These are phyloP conservation scores for Cliona cf. orientalis DNA, from an alignment of 37 sponge, comb jelly and placozoan species.

Conservation along the genomic window DNA sequence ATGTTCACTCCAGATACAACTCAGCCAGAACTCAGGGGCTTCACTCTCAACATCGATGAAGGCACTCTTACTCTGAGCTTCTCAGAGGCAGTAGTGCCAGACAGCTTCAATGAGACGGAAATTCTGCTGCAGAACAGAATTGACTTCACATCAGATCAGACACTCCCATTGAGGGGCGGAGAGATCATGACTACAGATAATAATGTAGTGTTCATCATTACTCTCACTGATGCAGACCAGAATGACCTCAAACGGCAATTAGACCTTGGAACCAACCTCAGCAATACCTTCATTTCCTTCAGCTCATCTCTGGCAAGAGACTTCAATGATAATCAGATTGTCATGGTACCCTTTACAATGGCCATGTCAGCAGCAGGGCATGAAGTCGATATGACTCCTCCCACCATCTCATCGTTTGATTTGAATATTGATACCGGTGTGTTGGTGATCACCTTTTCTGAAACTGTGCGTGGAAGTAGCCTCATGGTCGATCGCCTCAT, in stretches of 20 bases:
- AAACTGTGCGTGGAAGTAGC: constrained; percentile 57
- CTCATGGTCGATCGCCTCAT: constrained; percentile 48
- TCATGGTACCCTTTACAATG: neutral
- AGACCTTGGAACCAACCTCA: constrained; percentile 55
- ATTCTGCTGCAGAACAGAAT: constrained; percentile 59
- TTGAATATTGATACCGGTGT: constrained; percentile 61
- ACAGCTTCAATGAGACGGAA: constrained; percentile 70
- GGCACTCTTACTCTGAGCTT: constrained; percentile 81
- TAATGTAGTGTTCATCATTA: constrained; percentile 43
- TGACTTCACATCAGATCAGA: constrained; percentile 4
- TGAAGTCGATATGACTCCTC: constrained; percentile 57
- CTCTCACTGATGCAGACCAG: constrained; percentile 45
- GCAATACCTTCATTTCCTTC: constrained; percentile 78
- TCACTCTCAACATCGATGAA: constrained; percentile 59
- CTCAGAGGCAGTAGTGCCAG: constrained; percentile 74
- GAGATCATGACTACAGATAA: constrained; percentile 22
- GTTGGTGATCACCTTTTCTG: constrained; percentile 76
- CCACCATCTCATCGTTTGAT: constrained; percentile 43
- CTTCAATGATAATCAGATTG: constrained; percentile 64
- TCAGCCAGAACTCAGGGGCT: constrained; percentile 56
- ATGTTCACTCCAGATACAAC: constrained; percentile 65
- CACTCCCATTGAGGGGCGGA: constrained; percentile 38
- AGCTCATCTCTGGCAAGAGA: constrained; percentile 58
- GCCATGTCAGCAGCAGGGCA: constrained; percentile 35
- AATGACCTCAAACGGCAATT: constrained; percentile 58